Evolutionary conservation across 2,113 vertebrate genomes (phyloP).

Genomic region (Megalops atlanticus): DNA sequence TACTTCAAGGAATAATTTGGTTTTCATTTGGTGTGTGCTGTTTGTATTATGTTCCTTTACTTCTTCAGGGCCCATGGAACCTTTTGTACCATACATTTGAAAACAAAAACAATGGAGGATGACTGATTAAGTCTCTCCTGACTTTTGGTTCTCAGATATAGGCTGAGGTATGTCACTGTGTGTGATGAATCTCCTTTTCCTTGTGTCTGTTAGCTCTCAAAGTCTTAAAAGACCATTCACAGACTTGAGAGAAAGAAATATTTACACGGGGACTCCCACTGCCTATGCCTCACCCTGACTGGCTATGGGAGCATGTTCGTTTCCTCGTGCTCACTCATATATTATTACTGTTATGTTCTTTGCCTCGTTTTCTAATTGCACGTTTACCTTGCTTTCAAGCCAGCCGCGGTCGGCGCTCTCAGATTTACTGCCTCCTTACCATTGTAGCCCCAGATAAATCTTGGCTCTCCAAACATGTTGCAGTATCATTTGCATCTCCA

Average conservation of each 20-base stretch:
- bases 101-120: conserved; percentile 68
- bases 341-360: neutral
- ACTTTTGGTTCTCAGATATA: conserved; percentile 68
- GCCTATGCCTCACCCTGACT: neutral
- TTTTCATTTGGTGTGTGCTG: conserved; percentile 57
- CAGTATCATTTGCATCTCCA: conserved; percentile 24
- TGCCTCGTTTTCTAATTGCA: conserved; percentile 11
- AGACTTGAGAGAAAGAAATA: neutral
- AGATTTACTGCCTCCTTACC: conserved; percentile 18
- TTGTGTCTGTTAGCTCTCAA: conserved; percentile 45
- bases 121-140: conserved; percentile 69
- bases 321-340: neutral
- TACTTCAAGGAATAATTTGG: conserved; percentile 52
- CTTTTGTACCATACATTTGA: conserved; percentile 43
- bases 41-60: conserved; percentile 58
- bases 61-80: conserved; percentile 54
- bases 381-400: conserved; percentile 18
- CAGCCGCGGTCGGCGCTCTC: neutral
- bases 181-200: conserved; percentile 28
- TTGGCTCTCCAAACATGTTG: conserved; percentile 16
- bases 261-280: neutral
- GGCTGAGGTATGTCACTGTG: conserved; percentile 53
- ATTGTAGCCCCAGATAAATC: conserved; percentile 20
- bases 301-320: neutral
- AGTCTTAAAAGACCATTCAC: neutral